Evolutionary conservation across 2,113 vertebrate species (phyloP).

Genomic region (Heterocephalus glaber): DNA sequence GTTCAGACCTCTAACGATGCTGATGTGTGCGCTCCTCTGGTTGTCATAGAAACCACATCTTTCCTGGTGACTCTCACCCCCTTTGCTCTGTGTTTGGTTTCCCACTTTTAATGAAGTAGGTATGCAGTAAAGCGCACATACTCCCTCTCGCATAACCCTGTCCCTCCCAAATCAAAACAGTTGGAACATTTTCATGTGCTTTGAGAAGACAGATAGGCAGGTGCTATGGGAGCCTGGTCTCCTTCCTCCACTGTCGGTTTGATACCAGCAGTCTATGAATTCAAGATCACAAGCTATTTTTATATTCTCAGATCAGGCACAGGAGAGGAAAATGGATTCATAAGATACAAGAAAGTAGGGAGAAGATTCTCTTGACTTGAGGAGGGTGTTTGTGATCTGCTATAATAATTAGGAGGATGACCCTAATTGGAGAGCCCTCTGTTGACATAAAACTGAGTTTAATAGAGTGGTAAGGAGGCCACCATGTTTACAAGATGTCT

Average conservation of each 20-base stretch:
- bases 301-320: conserved; percentile 37
- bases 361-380: conserved; percentile 46
- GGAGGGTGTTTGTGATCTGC: not conserved
- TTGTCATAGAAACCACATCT: conserved; percentile 84
- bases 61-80: conserved; percentile 68
- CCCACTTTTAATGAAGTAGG: conserved; percentile 76
- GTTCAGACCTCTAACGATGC: conserved; percentile 71
- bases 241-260: not conserved
- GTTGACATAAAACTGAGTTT: conserved; percentile 39
- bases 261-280: not conserved
- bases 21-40: conserved; percentile 60
- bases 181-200: too few relatives aligned
- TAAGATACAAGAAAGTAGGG: conserved; percentile 47
- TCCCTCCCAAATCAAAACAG: not conserved
- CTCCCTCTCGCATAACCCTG: not conserved
- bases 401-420: conserved; percentile 51
- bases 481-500: conserved; percentile 7
- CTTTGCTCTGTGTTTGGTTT: conserved; percentile 76
- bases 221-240: not conserved
- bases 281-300: conserved; percentile 58
- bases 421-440: conserved; percentile 33
- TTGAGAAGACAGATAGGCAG: not conserved
- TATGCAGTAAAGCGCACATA: conserved; percentile 51
- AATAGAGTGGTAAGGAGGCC: conserved; percentile 53
- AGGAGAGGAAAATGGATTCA: conserved; percentile 44